phyloP scores from a whole-genome alignment of 2,797 vertebrate species.

The Cephalopachus bancanus region DNA sequence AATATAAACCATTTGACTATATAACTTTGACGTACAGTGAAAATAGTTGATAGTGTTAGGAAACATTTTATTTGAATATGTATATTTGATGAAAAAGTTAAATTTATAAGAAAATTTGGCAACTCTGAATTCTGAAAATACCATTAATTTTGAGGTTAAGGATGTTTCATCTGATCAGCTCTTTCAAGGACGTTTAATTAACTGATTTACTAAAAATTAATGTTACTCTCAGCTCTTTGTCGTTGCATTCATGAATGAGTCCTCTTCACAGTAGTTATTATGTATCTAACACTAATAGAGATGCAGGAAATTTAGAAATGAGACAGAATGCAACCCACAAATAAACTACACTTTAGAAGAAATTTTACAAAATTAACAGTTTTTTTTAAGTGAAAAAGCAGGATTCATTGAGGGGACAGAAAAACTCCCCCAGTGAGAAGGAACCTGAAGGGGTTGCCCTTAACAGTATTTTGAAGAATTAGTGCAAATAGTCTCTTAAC shows the following conservation, averaged over 20 bases:
- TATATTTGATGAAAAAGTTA: not conserved
- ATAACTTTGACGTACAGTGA: not conserved
- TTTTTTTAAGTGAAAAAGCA: too few species aligned
- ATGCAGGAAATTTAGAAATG: not conserved
- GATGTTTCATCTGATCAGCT: not conserved
- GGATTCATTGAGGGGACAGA: too few species aligned
- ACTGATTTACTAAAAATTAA: not conserved
- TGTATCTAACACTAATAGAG: not conserved
- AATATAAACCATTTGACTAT: not conserved
- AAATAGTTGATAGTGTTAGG: not conserved
- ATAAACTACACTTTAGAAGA: not conserved
- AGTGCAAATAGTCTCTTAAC: not conserved
- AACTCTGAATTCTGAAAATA: not conserved
- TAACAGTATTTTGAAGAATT: not conserved
- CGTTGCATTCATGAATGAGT: not conserved
- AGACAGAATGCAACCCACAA: not conserved
- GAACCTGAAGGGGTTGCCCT: too few species aligned
- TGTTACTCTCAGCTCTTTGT: not conserved
- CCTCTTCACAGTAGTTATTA: not conserved
- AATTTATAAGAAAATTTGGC: not conserved
- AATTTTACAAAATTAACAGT: not conserved
- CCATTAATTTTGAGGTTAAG: constrained; percentile 6
- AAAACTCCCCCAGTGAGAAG: too few species aligned
- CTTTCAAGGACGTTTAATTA: not conserved
- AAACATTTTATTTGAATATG: not conserved